Evolutionary conservation across 2,888 invertebrate genomes (phyloP).

Genomic region (Tortrix viridana): DNA sequence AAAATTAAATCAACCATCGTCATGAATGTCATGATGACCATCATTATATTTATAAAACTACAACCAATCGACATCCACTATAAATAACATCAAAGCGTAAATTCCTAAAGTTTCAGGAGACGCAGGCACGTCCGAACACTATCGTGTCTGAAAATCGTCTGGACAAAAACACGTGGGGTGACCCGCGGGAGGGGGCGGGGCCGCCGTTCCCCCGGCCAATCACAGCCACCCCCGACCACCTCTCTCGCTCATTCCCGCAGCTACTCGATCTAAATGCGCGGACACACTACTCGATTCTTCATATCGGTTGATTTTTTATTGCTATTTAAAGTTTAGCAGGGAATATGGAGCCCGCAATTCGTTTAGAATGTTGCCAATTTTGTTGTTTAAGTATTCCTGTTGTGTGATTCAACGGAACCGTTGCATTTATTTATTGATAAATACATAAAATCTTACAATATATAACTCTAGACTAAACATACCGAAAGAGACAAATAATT

Average conservation of each 20-base stretch:
- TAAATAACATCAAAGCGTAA: slow-evolving; percentile 46
- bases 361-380: slow-evolving; percentile 60
- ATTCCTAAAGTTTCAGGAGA: slow-evolving; percentile 54
- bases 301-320: slow-evolving; percentile 73
- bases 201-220: slow-evolving; percentile 51
- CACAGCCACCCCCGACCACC: slow-evolving; percentile 22
- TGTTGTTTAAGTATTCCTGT: slow-evolving; percentile 47
- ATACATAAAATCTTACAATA: no score
- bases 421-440: slow-evolving; percentile 12
- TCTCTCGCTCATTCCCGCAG: slow-evolving; percentile 48
- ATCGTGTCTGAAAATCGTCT: slow-evolving; percentile 58
- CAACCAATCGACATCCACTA: not conserved
- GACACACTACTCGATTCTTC: slow-evolving; percentile 72
- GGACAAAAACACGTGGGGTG: slow-evolving; percentile 72
- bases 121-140: slow-evolving; percentile 53
- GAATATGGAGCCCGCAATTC: slow-evolving; percentile 53
- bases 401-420: slow-evolving; percentile 36
- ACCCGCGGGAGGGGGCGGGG: slow-evolving; percentile 58
- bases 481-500: no score
- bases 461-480: no score
- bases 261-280: slow-evolving; percentile 60
- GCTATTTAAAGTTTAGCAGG: slow-evolving; percentile 63
- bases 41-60: not conserved
- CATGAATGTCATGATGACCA: not conserved
- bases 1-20: not conserved